These are phyloP conservation scores for Nycticebus coucang DNA, from an alignment of 2,113 vertebrate species.

Conservation along the genomic window DNA sequence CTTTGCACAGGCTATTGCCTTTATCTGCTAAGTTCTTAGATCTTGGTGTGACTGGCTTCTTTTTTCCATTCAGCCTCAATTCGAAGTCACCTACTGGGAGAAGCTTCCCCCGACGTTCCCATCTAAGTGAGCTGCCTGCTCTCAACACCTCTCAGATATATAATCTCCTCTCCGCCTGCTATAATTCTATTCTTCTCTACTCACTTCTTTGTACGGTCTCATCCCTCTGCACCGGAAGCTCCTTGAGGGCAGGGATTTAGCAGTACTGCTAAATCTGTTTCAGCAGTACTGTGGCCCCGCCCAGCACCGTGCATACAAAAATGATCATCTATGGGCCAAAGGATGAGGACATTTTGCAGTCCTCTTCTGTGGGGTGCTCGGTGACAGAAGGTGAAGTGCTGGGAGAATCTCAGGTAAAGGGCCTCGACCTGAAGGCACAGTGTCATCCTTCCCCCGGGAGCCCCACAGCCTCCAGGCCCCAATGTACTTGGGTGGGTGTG, in stretches of 20 bases:
- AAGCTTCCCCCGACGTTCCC: not conserved
- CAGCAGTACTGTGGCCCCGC: not conserved
- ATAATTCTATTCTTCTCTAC: not conserved
- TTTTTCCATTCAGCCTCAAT: not conserved
- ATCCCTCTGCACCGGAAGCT: not conserved
- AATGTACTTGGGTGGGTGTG: not conserved
- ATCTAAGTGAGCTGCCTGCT: not conserved
- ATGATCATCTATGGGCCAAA: too few relatives aligned
- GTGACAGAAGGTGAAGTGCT: not conserved
- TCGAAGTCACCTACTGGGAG: not conserved
- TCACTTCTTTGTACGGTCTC: not conserved
- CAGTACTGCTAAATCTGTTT: too few relatives aligned
- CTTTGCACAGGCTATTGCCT: not conserved
- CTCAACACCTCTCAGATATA: not conserved
- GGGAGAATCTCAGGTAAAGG: too few relatives aligned
- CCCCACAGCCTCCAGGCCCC: fast-evolving
- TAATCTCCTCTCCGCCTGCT: not conserved
- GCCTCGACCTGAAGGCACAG: too few relatives aligned
- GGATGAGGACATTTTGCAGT: not conserved
- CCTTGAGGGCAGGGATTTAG: not conserved
- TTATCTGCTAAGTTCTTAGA: not conserved
- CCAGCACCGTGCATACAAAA: not conserved
- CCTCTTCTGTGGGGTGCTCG: too few relatives aligned
- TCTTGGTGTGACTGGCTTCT: not conserved
- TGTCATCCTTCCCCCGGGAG: too few relatives aligned